Evolutionary conservation across 2,888 invertebrate species (phyloP).

Genomic region (Tachina lurida): DNA sequence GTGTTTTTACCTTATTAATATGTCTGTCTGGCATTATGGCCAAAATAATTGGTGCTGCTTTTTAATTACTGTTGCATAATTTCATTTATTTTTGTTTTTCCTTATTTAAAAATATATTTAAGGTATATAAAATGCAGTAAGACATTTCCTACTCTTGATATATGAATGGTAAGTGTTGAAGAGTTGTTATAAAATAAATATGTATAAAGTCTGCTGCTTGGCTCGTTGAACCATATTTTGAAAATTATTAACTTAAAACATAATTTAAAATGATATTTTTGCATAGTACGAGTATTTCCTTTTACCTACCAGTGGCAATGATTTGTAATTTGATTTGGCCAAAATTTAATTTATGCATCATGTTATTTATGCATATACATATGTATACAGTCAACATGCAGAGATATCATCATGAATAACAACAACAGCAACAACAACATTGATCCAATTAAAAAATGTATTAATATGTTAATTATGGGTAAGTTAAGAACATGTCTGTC

Average conservation of each 20-base stretch:
- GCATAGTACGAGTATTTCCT: neutral
- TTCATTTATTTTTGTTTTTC: neutral
- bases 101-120: neutral
- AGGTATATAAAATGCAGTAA: neutral
- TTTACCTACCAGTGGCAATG: neutral
- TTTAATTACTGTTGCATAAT: neutral
- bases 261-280: neutral
- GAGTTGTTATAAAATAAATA: too few species aligned
- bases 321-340: slow-evolving; percentile 14
- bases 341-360: slow-evolving; percentile 41
- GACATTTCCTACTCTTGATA: neutral
- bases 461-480: slow-evolving; percentile 63
- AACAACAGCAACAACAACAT: slow-evolving; percentile 12
- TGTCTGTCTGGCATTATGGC: slow-evolving; percentile 46
- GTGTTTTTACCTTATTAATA: slow-evolving; percentile 57
- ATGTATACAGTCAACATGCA: neutral
- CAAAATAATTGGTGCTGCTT: slow-evolving; percentile 10
- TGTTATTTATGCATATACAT: slow-evolving; percentile 10
- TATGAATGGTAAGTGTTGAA: neutral
- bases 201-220: neutral
- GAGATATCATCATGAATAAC: neutral
- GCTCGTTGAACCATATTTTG: neutral
- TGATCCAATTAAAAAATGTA: slow-evolving; percentile 51
- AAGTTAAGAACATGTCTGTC: slow-evolving; percentile 45
- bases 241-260: neutral